Percentiles rank a stretch among this genome's conserved stretches.
Conservation (phyloP, 2,888 invertebrate genomes). For the Paralinhomoeus sp. region DNA sequence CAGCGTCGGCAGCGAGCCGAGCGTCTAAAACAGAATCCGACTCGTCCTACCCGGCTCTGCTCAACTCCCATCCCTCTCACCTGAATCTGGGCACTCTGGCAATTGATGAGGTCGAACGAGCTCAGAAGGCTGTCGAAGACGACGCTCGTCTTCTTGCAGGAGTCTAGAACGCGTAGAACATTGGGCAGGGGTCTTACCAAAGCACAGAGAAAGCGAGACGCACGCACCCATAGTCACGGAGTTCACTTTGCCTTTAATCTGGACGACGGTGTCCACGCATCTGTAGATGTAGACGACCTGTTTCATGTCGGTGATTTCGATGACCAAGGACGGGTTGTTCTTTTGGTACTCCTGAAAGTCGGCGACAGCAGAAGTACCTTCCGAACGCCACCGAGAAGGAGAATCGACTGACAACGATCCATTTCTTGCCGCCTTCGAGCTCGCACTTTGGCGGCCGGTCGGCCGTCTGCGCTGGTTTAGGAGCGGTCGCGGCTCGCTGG, state of each 20-base stretch:
- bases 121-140: constrained; percentile 85
- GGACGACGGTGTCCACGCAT: constrained; percentile 63
- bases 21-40: constrained; percentile 52
- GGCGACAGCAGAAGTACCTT: background rate
- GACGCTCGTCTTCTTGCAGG: constrained; percentile 81
- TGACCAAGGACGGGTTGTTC: constrained; percentile 48
- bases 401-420: constrained; percentile 55
- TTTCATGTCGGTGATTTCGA: constrained; percentile 79
- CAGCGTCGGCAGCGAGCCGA: constrained; percentile 80
- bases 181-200: background rate
- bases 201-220: background rate
- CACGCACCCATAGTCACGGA: constrained; percentile 50
- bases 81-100: constrained; percentile 94
- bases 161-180: constrained; percentile 36
- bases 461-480: constrained; percentile 30
- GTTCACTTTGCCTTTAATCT: constrained; percentile 51
- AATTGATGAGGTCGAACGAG: constrained; percentile 88
- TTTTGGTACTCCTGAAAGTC: constrained; percentile 36
- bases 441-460: constrained; percentile 48
- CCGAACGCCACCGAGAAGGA: background rate
- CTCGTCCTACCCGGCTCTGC: too few relatives aligned
- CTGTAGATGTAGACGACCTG: constrained; percentile 92
- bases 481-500: too few relatives aligned
- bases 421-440: constrained; percentile 73
- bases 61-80: too few relatives aligned